Evolutionary conservation across 2,797 vertebrate species (phyloP).

Genomic region (Hippocampus kuda): DNA sequence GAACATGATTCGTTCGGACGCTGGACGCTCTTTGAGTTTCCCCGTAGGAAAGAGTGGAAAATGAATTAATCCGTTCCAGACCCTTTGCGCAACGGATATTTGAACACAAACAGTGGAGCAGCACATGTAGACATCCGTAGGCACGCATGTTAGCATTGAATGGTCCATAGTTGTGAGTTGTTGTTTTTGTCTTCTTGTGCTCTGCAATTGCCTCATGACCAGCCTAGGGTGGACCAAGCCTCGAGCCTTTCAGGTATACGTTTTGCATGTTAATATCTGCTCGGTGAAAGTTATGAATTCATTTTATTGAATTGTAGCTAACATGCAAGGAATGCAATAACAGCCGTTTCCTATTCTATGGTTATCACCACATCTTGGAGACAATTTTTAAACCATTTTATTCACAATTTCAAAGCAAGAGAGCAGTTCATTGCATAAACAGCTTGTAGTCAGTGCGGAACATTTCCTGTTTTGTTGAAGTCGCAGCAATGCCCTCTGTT

Average conservation of each 20-base stretch:
- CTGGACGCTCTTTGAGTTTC: background rate
- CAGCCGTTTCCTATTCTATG: background rate
- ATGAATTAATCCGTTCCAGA: background rate
- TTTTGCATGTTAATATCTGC: background rate
- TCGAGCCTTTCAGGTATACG: background rate
- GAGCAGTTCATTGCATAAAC: constrained; percentile 52
- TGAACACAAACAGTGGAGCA: too few relatives aligned
- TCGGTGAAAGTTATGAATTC: background rate
- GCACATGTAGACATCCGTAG: too few relatives aligned
- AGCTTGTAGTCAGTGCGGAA: constrained; percentile 60
- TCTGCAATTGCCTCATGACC: background rate
- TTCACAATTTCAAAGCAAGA: constrained; percentile 62
- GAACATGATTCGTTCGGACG: background rate
- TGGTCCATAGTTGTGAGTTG: too few relatives aligned
- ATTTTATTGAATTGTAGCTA: background rate
- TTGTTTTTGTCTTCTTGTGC: too few relatives aligned
- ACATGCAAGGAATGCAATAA: background rate
- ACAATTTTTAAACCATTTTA: constrained; percentile 47
- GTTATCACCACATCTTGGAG: background rate
- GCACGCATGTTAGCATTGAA: too few relatives aligned
- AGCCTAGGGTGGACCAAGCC: too few relatives aligned
- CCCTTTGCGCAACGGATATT: too few relatives aligned
- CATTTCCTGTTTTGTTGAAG: constrained; percentile 21
- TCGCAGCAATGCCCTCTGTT: background rate
- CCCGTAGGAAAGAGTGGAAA: background rate